Conservation (phyloP, 2,888 invertebrate species). For the Tetheella fluctuosa region DNA sequence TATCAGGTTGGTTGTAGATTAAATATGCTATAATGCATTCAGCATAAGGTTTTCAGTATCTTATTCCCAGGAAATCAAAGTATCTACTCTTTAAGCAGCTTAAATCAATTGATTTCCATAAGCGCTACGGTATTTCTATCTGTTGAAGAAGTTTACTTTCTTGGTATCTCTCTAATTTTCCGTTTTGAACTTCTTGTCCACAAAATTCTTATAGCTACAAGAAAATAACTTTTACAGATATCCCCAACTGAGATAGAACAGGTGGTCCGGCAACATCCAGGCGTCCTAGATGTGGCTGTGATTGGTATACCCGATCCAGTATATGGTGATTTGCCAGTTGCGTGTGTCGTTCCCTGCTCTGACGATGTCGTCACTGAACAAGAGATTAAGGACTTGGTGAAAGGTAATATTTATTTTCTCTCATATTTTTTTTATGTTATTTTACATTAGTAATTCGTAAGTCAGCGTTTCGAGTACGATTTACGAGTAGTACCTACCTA, state of each 20-base stretch:
- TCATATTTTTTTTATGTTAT: neutral
- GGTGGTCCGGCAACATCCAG: constrained; percentile 50
- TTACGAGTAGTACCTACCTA: too few species aligned
- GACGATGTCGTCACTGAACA: constrained; percentile 43
- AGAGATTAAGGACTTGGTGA: constrained; percentile 53
- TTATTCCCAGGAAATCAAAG: too few species aligned
- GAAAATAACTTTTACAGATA: constrained; percentile 33
- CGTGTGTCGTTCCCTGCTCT: constrained; percentile 44
- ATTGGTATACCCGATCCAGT: constrained; percentile 47
- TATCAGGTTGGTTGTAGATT: constrained; percentile 53
- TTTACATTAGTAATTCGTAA: neutral
- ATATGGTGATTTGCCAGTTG: constrained; percentile 54
- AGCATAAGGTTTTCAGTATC: neutral
- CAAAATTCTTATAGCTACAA: too few species aligned
- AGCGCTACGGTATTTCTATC: too few species aligned
- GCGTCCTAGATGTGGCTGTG: constrained; percentile 52
- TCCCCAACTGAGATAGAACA: constrained; percentile 58
- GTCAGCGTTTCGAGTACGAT: neutral
- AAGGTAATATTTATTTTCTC: constrained; percentile 32
- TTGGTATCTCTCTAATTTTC: too few species aligned
- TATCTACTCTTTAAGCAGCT: too few species aligned
- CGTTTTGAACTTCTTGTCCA: too few species aligned
- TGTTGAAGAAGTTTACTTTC: too few species aligned
- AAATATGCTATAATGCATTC: neutral
- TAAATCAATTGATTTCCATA: too few species aligned